Percentiles rank a stretch among this genome's conserved stretches.
phyloP scores from a whole-genome alignment of 2,888 invertebrate species.

The Ormyrus rosae region DNA sequence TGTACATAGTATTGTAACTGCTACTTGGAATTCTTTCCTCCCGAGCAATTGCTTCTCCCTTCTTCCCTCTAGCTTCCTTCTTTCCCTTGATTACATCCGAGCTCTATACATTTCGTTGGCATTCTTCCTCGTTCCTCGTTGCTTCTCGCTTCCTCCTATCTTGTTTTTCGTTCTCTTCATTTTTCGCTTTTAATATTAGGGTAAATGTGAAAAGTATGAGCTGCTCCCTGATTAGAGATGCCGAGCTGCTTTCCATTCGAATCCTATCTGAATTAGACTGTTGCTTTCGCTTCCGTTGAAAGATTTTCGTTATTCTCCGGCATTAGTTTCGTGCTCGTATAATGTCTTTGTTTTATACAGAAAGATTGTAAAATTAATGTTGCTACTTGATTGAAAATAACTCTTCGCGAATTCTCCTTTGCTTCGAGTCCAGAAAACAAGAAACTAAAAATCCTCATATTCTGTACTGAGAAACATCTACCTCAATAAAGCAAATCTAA shows the following conservation, averaged over 20 bases:
- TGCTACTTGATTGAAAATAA: too few species aligned
- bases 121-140: slow-evolving; percentile 29
- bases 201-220: slow-evolving; percentile 15
- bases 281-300: not conserved
- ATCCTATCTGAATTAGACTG: not conserved
- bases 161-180: not conserved
- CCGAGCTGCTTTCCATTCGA: not conserved
- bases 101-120: not conserved
- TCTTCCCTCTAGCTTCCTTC: slow-evolving; percentile 7
- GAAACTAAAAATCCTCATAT: too few species aligned
- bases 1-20: slow-evolving; percentile 55
- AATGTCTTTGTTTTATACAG: not conserved
- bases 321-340: not conserved
- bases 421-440: too few species aligned
- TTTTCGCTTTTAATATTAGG: slow-evolving; percentile 17
- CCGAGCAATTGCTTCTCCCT: slow-evolving; percentile 30
- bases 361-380: too few species aligned
- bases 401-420: too few species aligned
- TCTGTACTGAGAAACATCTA: too few species aligned
- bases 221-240: slow-evolving; percentile 17
- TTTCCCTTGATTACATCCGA: slow-evolving; percentile 45
- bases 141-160: slow-evolving; percentile 12
- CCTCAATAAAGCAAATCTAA: too few species aligned
- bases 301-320: not conserved
- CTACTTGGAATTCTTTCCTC: slow-evolving; percentile 52